Conservation (phyloP, 2,797 vertebrate species). For the Novumbra hubbsi region DNA sequence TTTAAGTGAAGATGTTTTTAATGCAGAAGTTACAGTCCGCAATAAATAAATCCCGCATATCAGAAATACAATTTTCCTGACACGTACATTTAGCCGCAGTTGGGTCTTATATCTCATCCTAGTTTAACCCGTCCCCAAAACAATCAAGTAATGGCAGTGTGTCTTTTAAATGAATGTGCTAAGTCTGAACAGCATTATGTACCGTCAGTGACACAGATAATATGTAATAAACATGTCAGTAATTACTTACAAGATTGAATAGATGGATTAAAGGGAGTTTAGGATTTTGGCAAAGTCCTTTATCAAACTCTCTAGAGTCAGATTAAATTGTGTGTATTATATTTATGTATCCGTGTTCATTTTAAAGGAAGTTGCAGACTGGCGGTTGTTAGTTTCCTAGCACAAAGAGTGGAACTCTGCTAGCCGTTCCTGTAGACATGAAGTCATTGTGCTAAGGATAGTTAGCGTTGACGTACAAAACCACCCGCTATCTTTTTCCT, state of each 20-base stretch:
- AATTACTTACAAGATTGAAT: slow-evolving; percentile 40
- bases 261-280: slow-evolving; percentile 6
- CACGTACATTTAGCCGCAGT: slow-evolving; percentile 24
- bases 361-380: no score
- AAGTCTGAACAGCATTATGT: slow-evolving; percentile 46
- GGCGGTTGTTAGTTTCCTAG: no score
- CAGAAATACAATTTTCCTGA: slow-evolving; percentile 46
- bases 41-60: slow-evolving; percentile 22
- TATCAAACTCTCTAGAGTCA: no score
- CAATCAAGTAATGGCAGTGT: slow-evolving; percentile 63
- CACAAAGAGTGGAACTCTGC: no score
- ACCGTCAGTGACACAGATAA: slow-evolving; percentile 44
- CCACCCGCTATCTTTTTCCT: no score
- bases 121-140: slow-evolving; percentile 35
- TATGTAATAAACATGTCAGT: slow-evolving; percentile 25
- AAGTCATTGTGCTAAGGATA: no score
- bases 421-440: no score
- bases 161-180: slow-evolving; percentile 59
- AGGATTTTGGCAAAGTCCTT: no score
- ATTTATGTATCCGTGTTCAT: no score
- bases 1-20: slow-evolving; percentile 20
- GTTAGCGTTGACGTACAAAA: no score
- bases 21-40: slow-evolving; percentile 25
- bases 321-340: no score
- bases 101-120: slow-evolving; percentile 16